Conservation (phyloP, 2,888 invertebrate species). For the Gymnocheta viridis region DNA sequence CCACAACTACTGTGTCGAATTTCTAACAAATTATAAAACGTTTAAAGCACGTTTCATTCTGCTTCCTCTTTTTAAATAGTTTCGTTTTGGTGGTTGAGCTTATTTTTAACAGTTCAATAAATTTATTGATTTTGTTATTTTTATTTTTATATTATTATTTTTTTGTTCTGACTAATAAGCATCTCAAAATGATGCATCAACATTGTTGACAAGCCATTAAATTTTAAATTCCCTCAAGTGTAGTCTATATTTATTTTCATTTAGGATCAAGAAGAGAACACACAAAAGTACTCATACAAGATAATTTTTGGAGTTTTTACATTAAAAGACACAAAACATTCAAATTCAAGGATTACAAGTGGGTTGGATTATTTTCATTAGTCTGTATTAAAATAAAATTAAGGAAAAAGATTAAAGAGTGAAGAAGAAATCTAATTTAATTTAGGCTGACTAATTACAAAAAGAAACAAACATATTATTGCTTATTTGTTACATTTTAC, state of each 20-base stretch:
- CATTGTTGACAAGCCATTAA: slow-evolving; percentile 5
- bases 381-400: neutral
- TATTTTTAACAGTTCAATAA: slow-evolving; percentile 56
- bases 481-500: neutral
- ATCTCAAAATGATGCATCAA: slow-evolving; percentile 3
- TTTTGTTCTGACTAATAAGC: neutral
- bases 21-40: slow-evolving; percentile 27
- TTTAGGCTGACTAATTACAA: neutral
- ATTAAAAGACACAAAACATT: neutral
- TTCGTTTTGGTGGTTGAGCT: slow-evolving; percentile 34
- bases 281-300: slow-evolving; percentile 3
- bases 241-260: slow-evolving; percentile 28
- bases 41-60: slow-evolving; percentile 1
- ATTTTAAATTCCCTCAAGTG: slow-evolving; percentile 18
- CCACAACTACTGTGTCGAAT: no score
- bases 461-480: neutral
- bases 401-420: neutral
- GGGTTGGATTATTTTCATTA: neutral
- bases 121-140: slow-evolving; percentile 48
- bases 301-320: slow-evolving; percentile 22
- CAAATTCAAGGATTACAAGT: neutral
- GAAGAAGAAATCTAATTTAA: neutral
- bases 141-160: neutral
- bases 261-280: slow-evolving; percentile 24
- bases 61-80: neutral